phyloP scores from a whole-genome alignment of 2,113 vertebrate species.

The Chloropsis hardwickii region DNA sequence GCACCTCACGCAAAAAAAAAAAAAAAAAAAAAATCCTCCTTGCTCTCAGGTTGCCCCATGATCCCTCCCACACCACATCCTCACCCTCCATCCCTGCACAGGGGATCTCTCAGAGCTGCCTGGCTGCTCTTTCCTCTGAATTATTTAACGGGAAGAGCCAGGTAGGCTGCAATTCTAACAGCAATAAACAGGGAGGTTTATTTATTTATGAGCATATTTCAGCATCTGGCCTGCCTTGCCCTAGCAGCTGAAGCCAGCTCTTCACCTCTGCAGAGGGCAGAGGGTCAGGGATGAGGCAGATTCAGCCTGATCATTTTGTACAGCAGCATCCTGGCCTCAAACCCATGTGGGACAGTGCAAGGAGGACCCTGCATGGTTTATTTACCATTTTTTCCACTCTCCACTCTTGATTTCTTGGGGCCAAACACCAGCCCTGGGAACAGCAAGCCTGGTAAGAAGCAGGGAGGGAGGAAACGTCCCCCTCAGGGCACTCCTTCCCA shows the following conservation, averaged over 20 bases:
- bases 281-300: background rate
- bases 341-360: background rate
- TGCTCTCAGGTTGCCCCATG: background rate
- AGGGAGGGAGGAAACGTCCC: background rate
- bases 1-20: background rate
- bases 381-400: background rate
- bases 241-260: background rate
- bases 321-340: background rate
- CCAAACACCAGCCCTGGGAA: background rate
- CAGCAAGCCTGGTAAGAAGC: background rate
- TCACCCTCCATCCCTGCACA: background rate
- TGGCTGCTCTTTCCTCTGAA: background rate
- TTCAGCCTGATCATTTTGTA: background rate
- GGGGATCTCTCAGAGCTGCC: background rate
- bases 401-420: background rate
- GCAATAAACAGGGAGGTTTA: background rate
- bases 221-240: background rate
- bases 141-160: background rate
- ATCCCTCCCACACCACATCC: background rate
- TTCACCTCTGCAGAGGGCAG: background rate
- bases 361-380: background rate
- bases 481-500: background rate
- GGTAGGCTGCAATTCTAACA: conserved; percentile 19
- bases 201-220: background rate
- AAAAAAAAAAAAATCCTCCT: background rate